A percentile compares a stretch with the other conserved stretches of the same genome.
Conservation (phyloP, 2,113 vertebrate genomes). For the Regulus satrapa region DNA sequence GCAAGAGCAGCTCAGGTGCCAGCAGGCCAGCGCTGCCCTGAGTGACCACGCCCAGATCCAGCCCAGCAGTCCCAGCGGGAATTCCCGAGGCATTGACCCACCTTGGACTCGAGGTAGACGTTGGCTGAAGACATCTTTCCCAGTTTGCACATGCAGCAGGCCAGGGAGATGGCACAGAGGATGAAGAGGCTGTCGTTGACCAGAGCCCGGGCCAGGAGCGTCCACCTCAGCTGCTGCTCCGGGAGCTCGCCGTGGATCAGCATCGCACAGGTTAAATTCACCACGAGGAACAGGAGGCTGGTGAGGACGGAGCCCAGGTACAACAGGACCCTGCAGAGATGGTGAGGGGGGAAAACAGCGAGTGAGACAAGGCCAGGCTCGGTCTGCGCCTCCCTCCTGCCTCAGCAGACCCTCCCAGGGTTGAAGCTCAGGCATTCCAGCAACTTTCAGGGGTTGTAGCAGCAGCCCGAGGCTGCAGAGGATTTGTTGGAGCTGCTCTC, state of each 20-base stretch:
- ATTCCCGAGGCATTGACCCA: constrained; percentile 22
- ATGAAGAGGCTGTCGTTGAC: constrained; percentile 94
- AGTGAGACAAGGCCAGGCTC: not conserved
- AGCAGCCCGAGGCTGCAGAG: not conserved
- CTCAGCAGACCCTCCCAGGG: not conserved
- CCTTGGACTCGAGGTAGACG: constrained; percentile 97
- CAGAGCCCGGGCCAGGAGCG: constrained; percentile 83
- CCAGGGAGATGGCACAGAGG: constrained; percentile 88
- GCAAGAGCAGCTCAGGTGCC: not conserved
- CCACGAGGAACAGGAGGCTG: constrained; percentile 87
- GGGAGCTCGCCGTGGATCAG: constrained; percentile 78
- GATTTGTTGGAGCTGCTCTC: constrained; percentile 1
- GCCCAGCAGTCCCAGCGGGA: not conserved
- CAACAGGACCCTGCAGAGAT: constrained; percentile 79
- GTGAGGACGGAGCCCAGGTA: constrained; percentile 84
- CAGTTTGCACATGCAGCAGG: constrained; percentile 90
- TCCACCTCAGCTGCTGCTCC: constrained; percentile 76
- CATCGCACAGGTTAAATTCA: constrained; percentile 91
- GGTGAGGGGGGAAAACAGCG: no score
- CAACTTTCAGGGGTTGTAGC: not conserved
- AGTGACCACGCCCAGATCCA: not conserved
- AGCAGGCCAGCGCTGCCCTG: not conserved
- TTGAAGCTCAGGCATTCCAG: not conserved
- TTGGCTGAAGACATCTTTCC: constrained; percentile 97
- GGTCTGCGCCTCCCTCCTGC: not conserved